phyloP scores from a whole-genome alignment of 2,888 invertebrate genomes.

The Noctua janthina region DNA sequence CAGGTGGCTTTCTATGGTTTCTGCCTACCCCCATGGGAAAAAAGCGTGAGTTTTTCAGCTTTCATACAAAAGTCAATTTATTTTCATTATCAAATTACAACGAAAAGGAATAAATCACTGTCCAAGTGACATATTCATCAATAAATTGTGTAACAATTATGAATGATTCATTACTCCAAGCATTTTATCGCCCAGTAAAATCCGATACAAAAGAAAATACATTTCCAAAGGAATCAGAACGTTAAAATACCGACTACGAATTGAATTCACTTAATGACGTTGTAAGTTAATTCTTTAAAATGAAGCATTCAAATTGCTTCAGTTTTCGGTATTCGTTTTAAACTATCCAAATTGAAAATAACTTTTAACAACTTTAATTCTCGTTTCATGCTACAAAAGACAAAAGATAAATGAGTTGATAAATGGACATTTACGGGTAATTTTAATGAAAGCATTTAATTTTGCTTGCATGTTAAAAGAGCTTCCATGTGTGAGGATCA shows the following conservation, averaged over 20 bases:
- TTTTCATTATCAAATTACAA: background rate
- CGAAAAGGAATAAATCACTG: background rate
- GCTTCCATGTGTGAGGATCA: background rate
- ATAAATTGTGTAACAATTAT: conserved; percentile 6
- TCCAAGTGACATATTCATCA: background rate
- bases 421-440: background rate
- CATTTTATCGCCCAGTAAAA: conserved; percentile 12
- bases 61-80: background rate
- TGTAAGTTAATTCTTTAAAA: conserved; percentile 40
- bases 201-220: conserved; percentile 30
- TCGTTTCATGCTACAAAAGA: conserved; percentile 12
- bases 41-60: too few relatives aligned
- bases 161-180: conserved; percentile 1
- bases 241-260: conserved; percentile 38
- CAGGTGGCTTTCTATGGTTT: too few relatives aligned
- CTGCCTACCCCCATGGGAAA: too few relatives aligned
- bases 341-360: conserved; percentile 41
- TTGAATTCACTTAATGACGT: conserved; percentile 45
- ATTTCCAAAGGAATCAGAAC: conserved; percentile 23
- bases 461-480: background rate
- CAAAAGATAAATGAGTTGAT: conserved; percentile 13
- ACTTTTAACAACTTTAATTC: conserved; percentile 42
- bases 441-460: background rate
- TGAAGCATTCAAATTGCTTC: conserved; percentile 33
- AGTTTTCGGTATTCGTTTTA: conserved; percentile 28